phyloP scores from a whole-genome alignment of 2,113 vertebrate species.

The Amphiprion ocellaris region DNA sequence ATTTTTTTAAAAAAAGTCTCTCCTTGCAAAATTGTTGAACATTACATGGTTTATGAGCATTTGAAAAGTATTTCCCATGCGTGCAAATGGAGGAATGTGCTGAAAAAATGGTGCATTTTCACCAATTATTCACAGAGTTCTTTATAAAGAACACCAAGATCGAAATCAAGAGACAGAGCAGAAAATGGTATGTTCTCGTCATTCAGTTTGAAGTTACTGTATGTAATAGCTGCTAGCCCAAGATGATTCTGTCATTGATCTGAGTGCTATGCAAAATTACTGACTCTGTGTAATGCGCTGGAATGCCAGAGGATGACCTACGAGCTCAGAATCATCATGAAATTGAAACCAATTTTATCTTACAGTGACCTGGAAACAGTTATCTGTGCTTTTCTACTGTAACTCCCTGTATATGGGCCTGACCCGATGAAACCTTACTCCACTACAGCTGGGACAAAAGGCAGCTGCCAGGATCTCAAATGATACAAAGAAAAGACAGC shows the following conservation, averaged over 20 bases:
- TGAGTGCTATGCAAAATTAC: background rate
- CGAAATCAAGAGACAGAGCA: background rate
- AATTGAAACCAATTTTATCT: background rate
- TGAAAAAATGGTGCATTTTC: background rate
- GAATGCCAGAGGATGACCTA: background rate
- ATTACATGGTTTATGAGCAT: slow-evolving; percentile 15
- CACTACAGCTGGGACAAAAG: too few species aligned
- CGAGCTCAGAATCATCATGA: too few species aligned
- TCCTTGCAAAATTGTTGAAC: background rate
- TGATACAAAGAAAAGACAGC: too few species aligned
- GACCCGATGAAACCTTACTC: too few species aligned
- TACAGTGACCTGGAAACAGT: too few species aligned
- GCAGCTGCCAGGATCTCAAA: too few species aligned
- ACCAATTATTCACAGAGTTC: background rate
- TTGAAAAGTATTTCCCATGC: background rate
- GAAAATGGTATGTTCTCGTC: background rate
- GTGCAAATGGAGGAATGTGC: background rate
- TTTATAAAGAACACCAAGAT: slow-evolving; percentile 7
- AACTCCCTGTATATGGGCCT: too few species aligned
- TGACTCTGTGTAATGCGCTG: background rate
- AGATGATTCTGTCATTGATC: slow-evolving; percentile 14
- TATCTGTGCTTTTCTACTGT: too few species aligned
- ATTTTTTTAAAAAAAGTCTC: background rate
- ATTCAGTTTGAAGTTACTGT: background rate
- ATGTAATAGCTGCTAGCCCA: background rate